Evolutionary conservation across 2,797 vertebrate species (phyloP), one percentile per base, ranked within the genome.

Genomic region (Cossypha dichroa): DNA sequence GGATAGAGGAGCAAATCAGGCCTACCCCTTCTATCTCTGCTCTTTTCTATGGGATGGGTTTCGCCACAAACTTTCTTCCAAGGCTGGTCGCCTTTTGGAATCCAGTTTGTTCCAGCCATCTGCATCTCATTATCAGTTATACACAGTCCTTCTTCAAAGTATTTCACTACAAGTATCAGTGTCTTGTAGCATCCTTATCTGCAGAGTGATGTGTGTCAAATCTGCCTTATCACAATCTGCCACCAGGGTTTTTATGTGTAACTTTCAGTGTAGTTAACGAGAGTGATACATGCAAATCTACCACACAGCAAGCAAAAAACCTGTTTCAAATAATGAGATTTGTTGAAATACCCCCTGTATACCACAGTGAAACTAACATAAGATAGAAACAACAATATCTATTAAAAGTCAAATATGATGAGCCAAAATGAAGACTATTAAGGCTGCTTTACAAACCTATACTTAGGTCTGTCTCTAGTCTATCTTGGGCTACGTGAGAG

Each of bases 151-250:
- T 85, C 72, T 76, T 93, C 75, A 74, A 84, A 94, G 75, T 38
- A 76, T 83, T 89, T 91, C 43, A 64, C 48, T 83, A 66, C 70
- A 92, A 96, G 88, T 83, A 90, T 92, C 91, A n/a, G 43, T 74
- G 68, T 89, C 91, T 90, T 93, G 58, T 77, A 85, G 48, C 80
- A 69, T 73, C 63, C 72, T 93, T 92, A 90, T 92, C 90, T 78
- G 59, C 51, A 70, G 70, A 93, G 59, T 90, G 87, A 94, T 91
- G 62, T 45, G 66, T 94, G 95, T 96, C 94, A 96, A 89, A 93
- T 93, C 75, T 92, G 55, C 87, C 66, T 85, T 94, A 95, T 95
- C 91, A 79, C 91, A 93, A 90, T 91, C 93, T 96, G 87, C 94
- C 88, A 93, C 58, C 26, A 63, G 75, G 60, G 79, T 69, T 95